Percentiles rank a stretch among this genome's conserved stretches.
Conservation (phyloP, 2,888 invertebrate genomes). For the Tenthredo amoena region DNA sequence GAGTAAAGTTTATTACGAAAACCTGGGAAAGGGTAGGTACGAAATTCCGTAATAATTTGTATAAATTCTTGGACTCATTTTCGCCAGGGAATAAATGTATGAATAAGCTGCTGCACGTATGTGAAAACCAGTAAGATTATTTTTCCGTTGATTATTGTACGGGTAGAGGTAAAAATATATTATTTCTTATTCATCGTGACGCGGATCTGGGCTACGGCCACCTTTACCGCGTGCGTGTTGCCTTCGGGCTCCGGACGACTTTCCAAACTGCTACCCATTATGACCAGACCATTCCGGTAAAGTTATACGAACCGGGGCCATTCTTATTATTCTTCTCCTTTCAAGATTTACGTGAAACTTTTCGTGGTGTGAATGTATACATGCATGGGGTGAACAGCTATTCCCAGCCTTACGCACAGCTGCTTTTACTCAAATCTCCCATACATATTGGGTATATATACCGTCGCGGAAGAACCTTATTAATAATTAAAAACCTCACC, state of each 20-base stretch:
- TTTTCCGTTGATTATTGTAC: not conserved
- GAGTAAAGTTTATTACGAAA: too few relatives aligned
- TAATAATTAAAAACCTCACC: not conserved
- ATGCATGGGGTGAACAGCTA: not conserved
- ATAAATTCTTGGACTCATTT: not conserved
- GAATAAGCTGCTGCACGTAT: not conserved
- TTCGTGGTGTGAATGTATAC: not conserved
- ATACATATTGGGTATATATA: not conserved
- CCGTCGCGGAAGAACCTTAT: not conserved
- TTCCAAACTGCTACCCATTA: conserved; percentile 51
- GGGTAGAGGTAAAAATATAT: not conserved
- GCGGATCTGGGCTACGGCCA: conserved; percentile 56
- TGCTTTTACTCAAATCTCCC: not conserved
- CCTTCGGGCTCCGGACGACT: conserved; percentile 59
- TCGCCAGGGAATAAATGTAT: not conserved
- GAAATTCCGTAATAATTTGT: too few relatives aligned
- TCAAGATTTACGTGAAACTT: conserved; percentile 30
- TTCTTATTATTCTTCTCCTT: conserved; percentile 17
- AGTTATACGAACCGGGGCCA: conserved; percentile 19
- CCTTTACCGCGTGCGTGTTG: conserved; percentile 69
- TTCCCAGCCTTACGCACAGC: conserved; percentile 16
- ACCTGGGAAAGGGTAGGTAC: too few relatives aligned
- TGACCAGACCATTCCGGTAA: conserved; percentile 44
- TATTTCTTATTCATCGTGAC: conserved; percentile 30
- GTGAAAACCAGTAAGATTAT: not conserved